phyloP scores from a whole-genome alignment of 1,140 invertebrate species.

The Piezodorus guildinii region DNA sequence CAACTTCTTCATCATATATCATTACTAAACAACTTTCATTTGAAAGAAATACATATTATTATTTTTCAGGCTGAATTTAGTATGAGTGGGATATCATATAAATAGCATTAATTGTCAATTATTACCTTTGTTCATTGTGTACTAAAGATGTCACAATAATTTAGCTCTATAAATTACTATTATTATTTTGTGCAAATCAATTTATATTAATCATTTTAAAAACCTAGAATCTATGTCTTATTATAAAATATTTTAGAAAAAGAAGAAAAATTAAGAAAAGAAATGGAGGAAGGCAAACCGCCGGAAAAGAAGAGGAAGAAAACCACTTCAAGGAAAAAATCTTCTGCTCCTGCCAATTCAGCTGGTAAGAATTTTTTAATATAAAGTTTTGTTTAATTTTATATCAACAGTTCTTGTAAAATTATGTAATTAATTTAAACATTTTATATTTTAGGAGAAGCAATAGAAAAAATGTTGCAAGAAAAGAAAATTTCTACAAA shows the following conservation, averaged over 20 bases:
- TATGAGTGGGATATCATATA: no score
- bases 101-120: no score
- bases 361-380: constrained; percentile 41
- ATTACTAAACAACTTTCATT: no score
- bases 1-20: no score
- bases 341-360: constrained; percentile 55
- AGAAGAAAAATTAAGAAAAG: constrained; percentile 60
- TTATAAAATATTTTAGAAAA: constrained; percentile 49
- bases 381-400: constrained; percentile 2
- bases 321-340: constrained; percentile 46
- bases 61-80: no score
- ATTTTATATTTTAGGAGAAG: constrained; percentile 49
- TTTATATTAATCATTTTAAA: no score
- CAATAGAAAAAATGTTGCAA: constrained; percentile 87
- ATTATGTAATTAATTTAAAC: not conserved
- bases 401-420: not conserved
- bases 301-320: constrained; percentile 50
- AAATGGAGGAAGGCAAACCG: constrained; percentile 66
- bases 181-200: no score
- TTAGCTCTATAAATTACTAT: no score
- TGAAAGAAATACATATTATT: no score
- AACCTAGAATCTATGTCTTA: no score
- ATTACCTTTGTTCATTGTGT: no score
- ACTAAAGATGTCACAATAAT: no score
- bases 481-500: constrained; percentile 92